Base-by-base conservation (phyloP, 2,888 invertebrate species). In the Melanophora roralis region DNA sequence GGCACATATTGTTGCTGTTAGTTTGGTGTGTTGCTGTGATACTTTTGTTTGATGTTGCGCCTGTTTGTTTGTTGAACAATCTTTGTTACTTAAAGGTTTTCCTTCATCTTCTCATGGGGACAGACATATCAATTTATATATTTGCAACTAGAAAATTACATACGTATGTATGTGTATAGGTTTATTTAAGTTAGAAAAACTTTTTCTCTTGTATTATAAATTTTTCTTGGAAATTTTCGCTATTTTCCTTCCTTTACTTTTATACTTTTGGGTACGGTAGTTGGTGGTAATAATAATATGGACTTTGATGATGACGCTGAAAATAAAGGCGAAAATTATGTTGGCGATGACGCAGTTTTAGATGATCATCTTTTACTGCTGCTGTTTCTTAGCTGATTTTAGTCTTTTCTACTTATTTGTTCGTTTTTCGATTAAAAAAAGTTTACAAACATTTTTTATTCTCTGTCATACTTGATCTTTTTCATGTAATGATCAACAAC, bases 401-500 rank as follows among this genome's bases (percentile, higher is more conserved):
- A 73, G 49, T 78, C 78, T 8, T 43, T 65, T 38, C 40, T 47
- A 57, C 49, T 65, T 9, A 27, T 27, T 34, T 59, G 40, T 49
- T 74, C 32, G 49, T 34, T 65, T 27, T 27, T 45, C 45, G 59
- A 83, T 82, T 81, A 80, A 82, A 64, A 7, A 59, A 73, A 55
- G 78, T 67, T 68, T 80, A 64, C 55, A 64, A 78, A 78, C 73
- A 71, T 65, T 71, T 77, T 65, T 57, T 81, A 69, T 77, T 83
- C 80, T 36, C 62, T 82, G 60, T 53, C 81, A 68, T 78, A 82
- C 73, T 68, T 82, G 72, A 62, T 79, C 80, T 62, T 77, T 76
- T 77, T 83, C 81, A 76, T 83, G 86, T 78, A 76, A 79, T 79
- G 74, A 79, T 79, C 79, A 79, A 75, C 79, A 79, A 79, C 64